A percentile compares a stretch with the other conserved stretches of the same genome.
phyloP scores from a whole-genome alignment of 1,140 invertebrate species.

The Platorchestia sp. region DNA sequence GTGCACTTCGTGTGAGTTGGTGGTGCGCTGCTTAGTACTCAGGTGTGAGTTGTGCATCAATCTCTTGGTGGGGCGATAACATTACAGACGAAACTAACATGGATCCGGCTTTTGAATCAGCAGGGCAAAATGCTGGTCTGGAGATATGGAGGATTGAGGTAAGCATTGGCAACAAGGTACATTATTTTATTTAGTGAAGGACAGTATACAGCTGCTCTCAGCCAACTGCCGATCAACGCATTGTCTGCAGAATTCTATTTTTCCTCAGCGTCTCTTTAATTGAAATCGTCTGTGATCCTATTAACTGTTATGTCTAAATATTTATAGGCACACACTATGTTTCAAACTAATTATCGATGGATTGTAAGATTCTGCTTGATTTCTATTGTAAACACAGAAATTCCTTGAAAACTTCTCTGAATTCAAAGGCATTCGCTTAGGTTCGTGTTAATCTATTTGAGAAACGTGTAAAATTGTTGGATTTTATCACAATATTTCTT shows the following conservation, averaged over 20 bases:
- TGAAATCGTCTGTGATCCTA: too few species aligned
- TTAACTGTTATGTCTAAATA: too few species aligned
- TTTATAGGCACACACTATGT: too few species aligned
- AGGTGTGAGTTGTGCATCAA: neutral
- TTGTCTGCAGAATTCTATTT: neutral
- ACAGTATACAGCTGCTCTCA: neutral
- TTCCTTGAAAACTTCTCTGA: neutral
- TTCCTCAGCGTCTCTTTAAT: neutral
- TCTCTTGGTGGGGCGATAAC: neutral
- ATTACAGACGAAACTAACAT: neutral
- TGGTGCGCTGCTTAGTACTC: neutral
- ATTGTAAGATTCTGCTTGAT: too few species aligned
- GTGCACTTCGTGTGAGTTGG: neutral
- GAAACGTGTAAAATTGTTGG: too few species aligned
- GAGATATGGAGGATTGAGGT: conserved; percentile 55
- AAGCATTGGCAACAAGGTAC: neutral
- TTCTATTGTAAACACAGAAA: neutral
- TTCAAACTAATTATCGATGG: too few species aligned
- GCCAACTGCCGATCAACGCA: neutral
- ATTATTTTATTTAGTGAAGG: neutral
- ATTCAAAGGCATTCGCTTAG: neutral
- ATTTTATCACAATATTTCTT: too few species aligned
- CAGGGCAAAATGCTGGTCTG: conserved; percentile 8
- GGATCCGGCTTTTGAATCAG: conserved; percentile 22
- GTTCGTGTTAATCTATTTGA: neutral